Base-by-base conservation (phyloP, 2,888 invertebrate genomes). In the Cataglyphis cursor region DNA sequence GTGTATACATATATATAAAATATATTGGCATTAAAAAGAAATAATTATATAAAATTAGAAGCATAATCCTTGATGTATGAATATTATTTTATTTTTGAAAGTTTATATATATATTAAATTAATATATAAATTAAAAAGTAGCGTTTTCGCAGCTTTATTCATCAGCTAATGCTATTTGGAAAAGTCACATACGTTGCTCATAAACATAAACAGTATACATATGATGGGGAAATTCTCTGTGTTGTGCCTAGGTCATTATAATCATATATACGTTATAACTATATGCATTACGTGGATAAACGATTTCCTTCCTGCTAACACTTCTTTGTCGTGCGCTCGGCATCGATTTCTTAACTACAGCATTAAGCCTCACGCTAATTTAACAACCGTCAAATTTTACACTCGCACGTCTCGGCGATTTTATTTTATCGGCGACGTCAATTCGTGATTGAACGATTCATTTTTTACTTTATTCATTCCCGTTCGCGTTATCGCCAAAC, bases 201-300 rank as follows among this genome's bases (percentile, higher is more conserved):
- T 21, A 12, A 65, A 18, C 6, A 15, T n/a, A 9, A 5, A 57
- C 31, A 44, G 66, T 44, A 48, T 28, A 44, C 18, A 31, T 15
- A 38, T 8, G 38, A 28, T 31, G 51, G 8, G 10, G 68, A 81
- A 87, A 81, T 76, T 78, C 28, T 24, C 75, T 21, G 66, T 62
- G 48, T 51, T 51, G 80, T 83, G 81, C 73, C 73, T 75, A 59
- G 78, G 82, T 83, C 81, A 80, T n/a, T n/a, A 66, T 64, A 59
- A 31, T 57, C n/a, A 38, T 28, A 31, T 28, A 24, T 57, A 12
- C 24, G 38, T 38, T 41, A 35, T 1, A 54, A 38, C 28, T 59
- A 21, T 54, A 82, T 61, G 57, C 82, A 81, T 73, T 68, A 44
- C 57, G 38, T 57, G 73, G 82, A 57, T 88, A 85, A 89, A 70